A percentile compares a stretch with the other conserved stretches of the same genome.
phyloP scores from a whole-genome alignment of 2,797 vertebrate species.

The Mergus octosetaceus region DNA sequence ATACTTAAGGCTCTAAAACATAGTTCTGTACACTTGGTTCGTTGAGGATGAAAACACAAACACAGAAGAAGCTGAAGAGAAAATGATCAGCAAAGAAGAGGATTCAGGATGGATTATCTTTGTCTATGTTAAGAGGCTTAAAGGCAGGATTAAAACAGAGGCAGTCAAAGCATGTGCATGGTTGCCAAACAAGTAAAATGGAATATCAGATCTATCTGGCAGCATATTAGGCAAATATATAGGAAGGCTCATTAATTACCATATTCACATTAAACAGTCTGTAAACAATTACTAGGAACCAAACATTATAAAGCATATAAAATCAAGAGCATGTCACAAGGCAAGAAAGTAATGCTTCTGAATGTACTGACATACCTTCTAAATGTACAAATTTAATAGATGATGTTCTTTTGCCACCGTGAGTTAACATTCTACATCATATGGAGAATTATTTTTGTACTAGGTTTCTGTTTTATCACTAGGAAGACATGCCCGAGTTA shows the following conservation, averaged over 20 bases:
- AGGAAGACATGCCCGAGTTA: background rate
- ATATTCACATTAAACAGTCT: background rate
- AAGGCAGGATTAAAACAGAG: conserved; percentile 22
- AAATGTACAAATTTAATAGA: background rate
- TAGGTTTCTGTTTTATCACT: background rate
- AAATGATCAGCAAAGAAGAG: background rate
- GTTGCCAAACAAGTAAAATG: background rate
- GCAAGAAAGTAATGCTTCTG: background rate
- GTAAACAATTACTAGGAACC: background rate
- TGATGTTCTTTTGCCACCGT: background rate
- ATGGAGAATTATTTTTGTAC: background rate
- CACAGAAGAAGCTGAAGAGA: background rate
- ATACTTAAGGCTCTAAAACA: background rate
- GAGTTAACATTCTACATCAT: background rate
- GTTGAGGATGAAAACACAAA: background rate
- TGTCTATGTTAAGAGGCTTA: conserved; percentile 22
- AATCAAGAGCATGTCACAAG: background rate
- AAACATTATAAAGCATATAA: background rate
- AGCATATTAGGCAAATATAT: background rate
- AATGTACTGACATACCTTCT: background rate
- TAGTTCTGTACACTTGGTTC: background rate
- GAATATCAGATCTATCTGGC: background rate
- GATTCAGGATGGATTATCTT: conserved; percentile 20
- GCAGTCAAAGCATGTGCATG: background rate
- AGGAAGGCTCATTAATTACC: background rate